A percentile compares a stretch with the other conserved stretches of the same genome.
phyloP scores from a whole-genome alignment of 2,113 vertebrate species.

The Lathamus discolor region DNA sequence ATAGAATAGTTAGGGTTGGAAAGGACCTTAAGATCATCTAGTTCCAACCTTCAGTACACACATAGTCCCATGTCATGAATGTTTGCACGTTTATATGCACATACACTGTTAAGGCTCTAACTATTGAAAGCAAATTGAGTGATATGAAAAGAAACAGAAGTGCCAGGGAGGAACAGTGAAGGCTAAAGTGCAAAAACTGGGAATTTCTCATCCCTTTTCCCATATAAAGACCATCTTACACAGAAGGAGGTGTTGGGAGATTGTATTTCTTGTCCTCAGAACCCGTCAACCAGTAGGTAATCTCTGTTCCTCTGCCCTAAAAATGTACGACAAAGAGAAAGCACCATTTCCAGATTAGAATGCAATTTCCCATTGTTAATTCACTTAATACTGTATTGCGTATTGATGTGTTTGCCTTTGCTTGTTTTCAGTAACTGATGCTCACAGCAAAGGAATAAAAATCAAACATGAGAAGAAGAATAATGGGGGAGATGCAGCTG shows the following conservation, averaged over 20 bases:
- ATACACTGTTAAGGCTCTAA: background rate
- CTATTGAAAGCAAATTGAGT: background rate
- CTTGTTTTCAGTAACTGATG: background rate
- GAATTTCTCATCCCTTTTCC: background rate
- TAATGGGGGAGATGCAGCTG: background rate
- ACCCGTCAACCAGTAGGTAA: slow-evolving; percentile 95
- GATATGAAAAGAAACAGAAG: background rate
- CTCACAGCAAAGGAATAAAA: background rate
- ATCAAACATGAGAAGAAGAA: background rate
- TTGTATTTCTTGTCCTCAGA: slow-evolving; percentile 83
- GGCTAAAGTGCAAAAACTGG: background rate
- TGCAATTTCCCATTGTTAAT: background rate
- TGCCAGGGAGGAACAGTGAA: background rate
- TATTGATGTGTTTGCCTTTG: background rate
- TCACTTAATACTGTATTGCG: background rate
- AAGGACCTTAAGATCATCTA: background rate
- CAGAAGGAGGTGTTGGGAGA: slow-evolving; percentile 90
- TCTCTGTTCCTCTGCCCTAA: slow-evolving; percentile 93
- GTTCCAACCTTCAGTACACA: background rate
- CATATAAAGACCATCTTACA: slow-evolving; percentile 77
- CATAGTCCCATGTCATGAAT: background rate
- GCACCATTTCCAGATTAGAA: background rate
- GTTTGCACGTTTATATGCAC: background rate
- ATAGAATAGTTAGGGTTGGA: background rate
- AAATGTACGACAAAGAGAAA: slow-evolving; percentile 25